Conservation (phyloP, 1,140 invertebrate genomes). For the Odontomachus brunneus region DNA sequence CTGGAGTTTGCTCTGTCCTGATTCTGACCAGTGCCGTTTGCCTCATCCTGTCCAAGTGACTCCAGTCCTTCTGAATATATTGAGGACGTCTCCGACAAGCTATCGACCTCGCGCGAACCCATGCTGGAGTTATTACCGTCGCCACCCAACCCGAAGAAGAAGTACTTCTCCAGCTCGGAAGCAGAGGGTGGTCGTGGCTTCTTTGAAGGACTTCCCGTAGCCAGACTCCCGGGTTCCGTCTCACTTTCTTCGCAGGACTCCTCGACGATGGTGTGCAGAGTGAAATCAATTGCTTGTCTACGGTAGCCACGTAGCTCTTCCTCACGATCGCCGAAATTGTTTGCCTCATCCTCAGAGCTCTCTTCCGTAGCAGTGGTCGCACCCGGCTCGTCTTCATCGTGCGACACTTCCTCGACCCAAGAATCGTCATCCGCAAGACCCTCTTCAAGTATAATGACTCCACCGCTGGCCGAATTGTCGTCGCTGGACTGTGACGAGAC, state of each 20-base stretch:
- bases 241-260: conserved; percentile 97
- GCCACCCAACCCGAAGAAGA: conserved; percentile 94
- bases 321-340: conserved; percentile 87
- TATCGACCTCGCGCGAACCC: conserved; percentile 87
- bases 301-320: conserved; percentile 93
- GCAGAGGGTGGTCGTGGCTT: conserved; percentile 89
- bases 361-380: conserved; percentile 84
- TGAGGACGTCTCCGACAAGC: conserved; percentile 94
- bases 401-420: conserved; percentile 93
- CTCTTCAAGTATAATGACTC: conserved; percentile 92
- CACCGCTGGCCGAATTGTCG: conserved; percentile 75
- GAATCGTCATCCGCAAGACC: conserved; percentile 94
- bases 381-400: conserved; percentile 89
- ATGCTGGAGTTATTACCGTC: conserved; percentile 87
- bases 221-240: conserved; percentile 86
- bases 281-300: conserved; percentile 93
- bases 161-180: conserved; percentile 96
- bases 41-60: conserved; percentile 87
- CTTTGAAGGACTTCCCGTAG: conserved; percentile 82
- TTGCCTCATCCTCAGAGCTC: conserved; percentile 86
- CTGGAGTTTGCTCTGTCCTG: conserved; percentile 87
- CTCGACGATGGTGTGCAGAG: conserved; percentile 96
- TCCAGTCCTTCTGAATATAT: conserved; percentile 94
- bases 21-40: conserved; percentile 64
- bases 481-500: conserved; percentile 69